phyloP scores from a whole-genome alignment of 2,888 invertebrate species.

The Girardia tigrina region DNA sequence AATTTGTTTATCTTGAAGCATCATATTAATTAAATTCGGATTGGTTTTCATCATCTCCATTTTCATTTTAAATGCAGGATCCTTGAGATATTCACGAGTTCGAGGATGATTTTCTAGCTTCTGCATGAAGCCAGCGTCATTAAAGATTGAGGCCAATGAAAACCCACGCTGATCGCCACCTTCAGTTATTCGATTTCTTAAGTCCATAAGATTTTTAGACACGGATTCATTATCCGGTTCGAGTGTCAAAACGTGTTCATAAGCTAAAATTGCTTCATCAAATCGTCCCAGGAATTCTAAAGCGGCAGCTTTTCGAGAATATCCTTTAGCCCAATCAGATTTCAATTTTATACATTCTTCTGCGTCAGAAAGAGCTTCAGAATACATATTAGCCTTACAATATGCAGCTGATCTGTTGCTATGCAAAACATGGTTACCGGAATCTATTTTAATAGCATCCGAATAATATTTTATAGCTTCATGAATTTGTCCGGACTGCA shows the following conservation, averaged over 20 bases:
- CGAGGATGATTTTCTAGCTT: constrained; percentile 60
- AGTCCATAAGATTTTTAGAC: constrained; percentile 59
- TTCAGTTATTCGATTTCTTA: constrained; percentile 42
- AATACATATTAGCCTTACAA: constrained; percentile 65
- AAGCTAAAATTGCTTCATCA: constrained; percentile 65
- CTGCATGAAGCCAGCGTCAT: constrained; percentile 54
- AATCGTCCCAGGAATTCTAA: constrained; percentile 62
- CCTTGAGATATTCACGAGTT: constrained; percentile 61
- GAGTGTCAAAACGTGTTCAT: constrained; percentile 60
- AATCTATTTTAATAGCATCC: constrained; percentile 66
- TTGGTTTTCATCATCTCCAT: constrained; percentile 56
- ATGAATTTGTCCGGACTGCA: constrained; percentile 63
- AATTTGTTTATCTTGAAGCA: constrained; percentile 25
- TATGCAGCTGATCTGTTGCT: constrained; percentile 82
- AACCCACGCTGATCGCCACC: constrained; percentile 39
- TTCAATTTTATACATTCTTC: constrained; percentile 67
- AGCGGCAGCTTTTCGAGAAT: constrained; percentile 75
- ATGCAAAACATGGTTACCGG: constrained; percentile 69
- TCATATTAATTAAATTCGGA: constrained; percentile 49
- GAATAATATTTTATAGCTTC: constrained; percentile 68
- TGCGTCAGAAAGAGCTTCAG: constrained; percentile 67
- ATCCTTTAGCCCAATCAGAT: constrained; percentile 70
- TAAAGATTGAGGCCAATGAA: constrained; percentile 54
- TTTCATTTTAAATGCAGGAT: constrained; percentile 61
- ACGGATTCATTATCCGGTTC: constrained; percentile 65